These are phyloP conservation scores for Noctua janthe DNA, from an alignment of 2,888 invertebrate genomes.

Conservation along the genomic window DNA sequence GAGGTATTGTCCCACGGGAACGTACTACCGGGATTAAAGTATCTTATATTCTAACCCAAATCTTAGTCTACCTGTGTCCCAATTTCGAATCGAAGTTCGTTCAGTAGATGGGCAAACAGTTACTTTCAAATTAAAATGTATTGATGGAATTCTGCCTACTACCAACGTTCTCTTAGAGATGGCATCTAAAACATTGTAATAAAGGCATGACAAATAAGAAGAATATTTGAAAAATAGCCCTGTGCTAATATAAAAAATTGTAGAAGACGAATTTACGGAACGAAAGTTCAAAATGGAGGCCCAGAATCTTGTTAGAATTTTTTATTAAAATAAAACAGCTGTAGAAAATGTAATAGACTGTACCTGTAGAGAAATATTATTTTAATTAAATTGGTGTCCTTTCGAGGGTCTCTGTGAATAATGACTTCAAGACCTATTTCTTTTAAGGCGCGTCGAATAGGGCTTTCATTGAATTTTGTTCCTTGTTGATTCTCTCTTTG, in stretches of 20 bases:
- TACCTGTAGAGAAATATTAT: constrained; percentile 36
- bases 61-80: neutral
- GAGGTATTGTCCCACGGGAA: neutral
- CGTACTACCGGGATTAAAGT: neutral
- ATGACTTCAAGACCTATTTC: constrained; percentile 14
- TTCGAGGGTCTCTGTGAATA: neutral
- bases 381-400: constrained; percentile 46
- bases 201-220: constrained; percentile 34
- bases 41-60: neutral
- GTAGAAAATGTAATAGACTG: constrained; percentile 14
- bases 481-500: neutral
- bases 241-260: constrained; percentile 43
- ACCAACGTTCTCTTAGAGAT: neutral
- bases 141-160: constrained; percentile 10
- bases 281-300: constrained; percentile 35
- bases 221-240: constrained; percentile 42
- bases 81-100: neutral
- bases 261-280: constrained; percentile 23
- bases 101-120: neutral
- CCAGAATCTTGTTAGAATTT: constrained; percentile 38
- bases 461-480: neutral
- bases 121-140: neutral
- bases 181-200: constrained; percentile 26
- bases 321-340: constrained; percentile 50
- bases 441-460: constrained; percentile 5